These are phyloP conservation scores for Atopsyche davidsoni DNA, from an alignment of 1,140 invertebrate genomes.

Conservation along the genomic window DNA sequence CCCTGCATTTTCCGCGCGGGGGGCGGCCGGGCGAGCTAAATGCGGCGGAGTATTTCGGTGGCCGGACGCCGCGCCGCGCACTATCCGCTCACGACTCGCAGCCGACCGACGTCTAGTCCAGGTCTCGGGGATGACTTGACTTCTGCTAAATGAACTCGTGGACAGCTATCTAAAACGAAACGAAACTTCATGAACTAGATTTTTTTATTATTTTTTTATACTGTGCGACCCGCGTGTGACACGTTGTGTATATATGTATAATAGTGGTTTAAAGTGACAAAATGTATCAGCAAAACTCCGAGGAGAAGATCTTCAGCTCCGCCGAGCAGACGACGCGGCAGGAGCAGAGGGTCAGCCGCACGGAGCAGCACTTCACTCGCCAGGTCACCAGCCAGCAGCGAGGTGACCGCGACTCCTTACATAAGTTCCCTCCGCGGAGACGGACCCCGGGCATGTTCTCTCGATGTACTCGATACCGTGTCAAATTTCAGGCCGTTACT, in stretches of 20 bases:
- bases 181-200: slow-evolving; percentile 7
- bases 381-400: slow-evolving; percentile 72
- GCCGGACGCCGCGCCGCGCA: slow-evolving; percentile 41
- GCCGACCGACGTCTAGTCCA: slow-evolving; percentile 80
- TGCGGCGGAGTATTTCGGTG: slow-evolving; percentile 37
- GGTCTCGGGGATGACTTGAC: slow-evolving; percentile 77
- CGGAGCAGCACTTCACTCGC: slow-evolving; percentile 68
- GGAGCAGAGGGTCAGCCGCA: slow-evolving; percentile 58
- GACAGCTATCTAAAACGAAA: slow-evolving; percentile 38
- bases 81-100: slow-evolving; percentile 75
- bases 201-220: slow-evolving; percentile 25
- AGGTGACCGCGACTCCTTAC: slow-evolving; percentile 52
- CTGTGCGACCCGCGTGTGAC: slow-evolving; percentile 16
- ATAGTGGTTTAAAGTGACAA: slow-evolving; percentile 18
- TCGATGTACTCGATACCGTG: background rate
- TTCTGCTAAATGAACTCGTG: slow-evolving; percentile 67
- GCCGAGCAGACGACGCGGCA: slow-evolving; percentile 46
- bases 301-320: slow-evolving; percentile 28
- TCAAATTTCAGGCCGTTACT: background rate
- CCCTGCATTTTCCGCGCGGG: slow-evolving; percentile 9
- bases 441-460: background rate
- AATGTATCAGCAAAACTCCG: slow-evolving; percentile 28
- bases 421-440: slow-evolving; percentile 1
- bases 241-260: slow-evolving; percentile 12
- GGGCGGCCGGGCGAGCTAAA: slow-evolving; percentile 42